Evolutionary conservation across 2,888 invertebrate species (phyloP), one percentile per base, ranked within the genome.

Genomic region (Girardia tigrina): DNA sequence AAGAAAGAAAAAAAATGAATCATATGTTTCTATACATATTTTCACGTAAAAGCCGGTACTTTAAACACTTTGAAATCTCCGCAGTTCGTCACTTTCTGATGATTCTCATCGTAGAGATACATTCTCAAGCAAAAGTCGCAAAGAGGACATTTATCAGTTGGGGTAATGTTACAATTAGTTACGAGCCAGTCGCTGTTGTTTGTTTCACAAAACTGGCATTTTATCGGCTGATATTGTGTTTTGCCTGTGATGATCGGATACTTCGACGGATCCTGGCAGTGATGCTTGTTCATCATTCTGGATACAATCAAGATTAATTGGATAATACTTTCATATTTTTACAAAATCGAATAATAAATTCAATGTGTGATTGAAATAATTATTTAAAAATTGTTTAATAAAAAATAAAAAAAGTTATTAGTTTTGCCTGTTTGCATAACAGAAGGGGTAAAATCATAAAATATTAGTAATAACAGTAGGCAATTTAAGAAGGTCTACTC

Each of bases 211-310:
- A 28, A 23, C 6, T 12, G 8, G 20, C 74, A 74, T 26, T 27
- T 26, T 12, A 70, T 6, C 8, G 26, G 4, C n/a, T 23, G n/a
- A 71, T 6, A 23, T 70, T 4, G 4, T 4, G 69, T 26, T 23
- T 26, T 27, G 71, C 74, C 74, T 8, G 74, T 74, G 23, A 27
- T 20, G 20, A 74, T 70, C 16, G 74, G 74, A 26, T 74, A 74
- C 6, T 12, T 26, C 14, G 14, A 26, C 14, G 74, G 69, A 26
- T 27, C 4, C 27, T 74, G 74, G 26, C 74, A 74, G 20, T 74
- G 12, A 74, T 71, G 23, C 26, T 26, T 70, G n/a, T 28, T 71
- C 12, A 71, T 26, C n/a, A 74, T 12, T 27, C 74, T 70, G 26
- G 14, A 70, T n/a, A n/a, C n/a, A n/a, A n/a, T n/a, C n/a, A n/a